Percentiles rank a stretch among this genome's conserved stretches.
Evolutionary conservation across 2,113 vertebrate genomes (phyloP).

Genomic region (Romanogobio albipinnatus): DNA sequence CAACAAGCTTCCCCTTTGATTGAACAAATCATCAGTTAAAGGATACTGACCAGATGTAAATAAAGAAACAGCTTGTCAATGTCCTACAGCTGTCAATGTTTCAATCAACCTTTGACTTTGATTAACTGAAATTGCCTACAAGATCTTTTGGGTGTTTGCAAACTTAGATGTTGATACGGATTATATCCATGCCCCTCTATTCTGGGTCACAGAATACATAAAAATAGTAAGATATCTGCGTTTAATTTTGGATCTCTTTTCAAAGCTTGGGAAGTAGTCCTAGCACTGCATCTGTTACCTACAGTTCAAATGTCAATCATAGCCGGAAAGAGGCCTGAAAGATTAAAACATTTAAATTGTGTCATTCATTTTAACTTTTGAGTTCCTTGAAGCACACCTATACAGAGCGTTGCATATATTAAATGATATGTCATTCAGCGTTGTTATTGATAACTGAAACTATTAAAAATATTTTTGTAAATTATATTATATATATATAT

Average conservation of each 20-base stretch:
- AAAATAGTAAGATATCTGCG: conserved; percentile 47
- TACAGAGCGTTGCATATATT: background rate
- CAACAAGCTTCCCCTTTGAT: conserved; percentile 91
- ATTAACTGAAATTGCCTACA: conserved; percentile 19
- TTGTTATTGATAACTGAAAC: background rate
- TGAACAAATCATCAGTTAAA: background rate
- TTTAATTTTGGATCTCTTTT: conserved; percentile 46
- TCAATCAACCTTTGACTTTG: conserved; percentile 14
- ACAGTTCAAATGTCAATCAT: conserved; percentile 37
- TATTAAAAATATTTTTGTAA: too few relatives aligned
- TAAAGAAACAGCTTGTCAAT: background rate
- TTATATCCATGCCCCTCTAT: conserved; percentile 36
- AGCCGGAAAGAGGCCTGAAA: background rate
- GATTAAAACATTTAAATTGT: background rate
- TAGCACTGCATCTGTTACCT: conserved; percentile 24
- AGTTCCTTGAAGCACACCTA: background rate
- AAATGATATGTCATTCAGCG: background rate
- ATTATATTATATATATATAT: too few relatives aligned
- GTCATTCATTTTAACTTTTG: background rate
- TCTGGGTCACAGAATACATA: conserved; percentile 40
- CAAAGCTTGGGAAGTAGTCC: conserved; percentile 41
- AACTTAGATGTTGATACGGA: conserved; percentile 45
- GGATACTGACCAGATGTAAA: background rate
- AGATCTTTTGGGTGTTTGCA: conserved; percentile 6
- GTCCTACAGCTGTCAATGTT: background rate